Base-by-base conservation (phyloP, 2,888 invertebrate genomes). In the Crossocerus cetratus region DNA sequence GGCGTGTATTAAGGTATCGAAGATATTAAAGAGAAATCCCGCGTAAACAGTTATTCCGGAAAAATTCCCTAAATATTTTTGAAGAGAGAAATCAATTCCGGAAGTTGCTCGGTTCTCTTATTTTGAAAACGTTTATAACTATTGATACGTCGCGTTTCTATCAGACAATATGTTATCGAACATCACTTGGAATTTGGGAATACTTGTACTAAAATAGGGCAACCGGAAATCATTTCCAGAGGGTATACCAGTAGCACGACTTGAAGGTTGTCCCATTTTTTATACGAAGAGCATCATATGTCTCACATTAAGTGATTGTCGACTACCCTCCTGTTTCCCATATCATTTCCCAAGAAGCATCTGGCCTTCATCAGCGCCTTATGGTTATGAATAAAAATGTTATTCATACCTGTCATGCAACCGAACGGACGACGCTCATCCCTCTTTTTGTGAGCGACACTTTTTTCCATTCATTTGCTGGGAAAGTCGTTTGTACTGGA, bases 311-410 rank as follows among this genome's bases (percentile, higher is more conserved):
- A 49, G 14, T 11, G 49, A 16, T 49, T 4, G 49, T 49, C 5
- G 49, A 16, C 16, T n/a, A 14, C 14, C 49, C 4, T 49, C 14
- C 13, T 13, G 8, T 32, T 32, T 32, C 32, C 32, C 32, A 59
- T 72, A 67, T 69, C 64, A 61, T 60, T 60, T 61, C 43, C 21
- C 42, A 0, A 65, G 61, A 42, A 58, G 42, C 72, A 61, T 57
- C 61, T 74, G 72, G 72, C 68, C 72, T 57, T 72, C 72, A 74
- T 69, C 74, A 63, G 32, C 59, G 61, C 42, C 56, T 58, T 61
- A 32, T 65, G 53, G 72, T 65, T 69, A 75, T 55, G 74, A 65
- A 70, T 74, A 69, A 74, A 60, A 64, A 61, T 43, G 54, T 61
- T 66, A 49, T 74, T 57, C 74, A 65, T 74, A 74, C 65, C 73